Base-by-base conservation (phyloP, 23 tunicate species). In the Halocynthia roretzi region DNA sequence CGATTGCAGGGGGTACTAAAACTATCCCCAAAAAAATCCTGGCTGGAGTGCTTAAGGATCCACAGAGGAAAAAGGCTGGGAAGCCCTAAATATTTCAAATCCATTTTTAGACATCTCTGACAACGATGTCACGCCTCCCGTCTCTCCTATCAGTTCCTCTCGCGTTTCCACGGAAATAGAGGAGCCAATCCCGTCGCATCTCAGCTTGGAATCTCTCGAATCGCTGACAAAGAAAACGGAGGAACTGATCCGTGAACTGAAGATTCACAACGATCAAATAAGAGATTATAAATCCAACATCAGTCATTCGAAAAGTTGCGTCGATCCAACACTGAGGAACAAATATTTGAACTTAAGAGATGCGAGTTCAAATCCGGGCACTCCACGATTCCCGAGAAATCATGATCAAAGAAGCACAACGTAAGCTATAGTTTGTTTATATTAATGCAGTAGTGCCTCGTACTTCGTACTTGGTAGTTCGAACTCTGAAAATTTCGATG, bases 211-310 rank as follows among this genome's bases (percentile, higher is more conserved):
- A 31, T 67, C 71, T 50, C 60, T 74, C 8, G 78, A 74, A 14
- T 62, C 55, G 17, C 56, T 74, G 49, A 74, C 78, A 1, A 54
- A 64, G 21, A 74, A 56, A 48, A 74, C 78, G 8, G 78, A 74
- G 21, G 78, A 74, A 5, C 21, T 74, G 65, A 74, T 74, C 62
- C 55, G 56, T 12, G 78, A 74, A n/a, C 62, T 74, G 78, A 53
- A 64, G 31, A 8, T 74, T 22, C 78, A 74, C 4, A 74, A 54
- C 56, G 78, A 53, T 8, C 64, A 74, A 54, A 74, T 74, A 8
- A 2, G 23, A 11, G 21, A 68, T 68, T 68, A 8, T 50, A 74
- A 64, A 53, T 74, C 78, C 10, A 49, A 52, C 56, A 23, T 74
- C 17, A 48, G 63, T 8, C 56, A 74, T 54, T 74, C 78, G 18